Conservation (phyloP, 2,113 vertebrate species). For the Arenaria interpres region DNA sequence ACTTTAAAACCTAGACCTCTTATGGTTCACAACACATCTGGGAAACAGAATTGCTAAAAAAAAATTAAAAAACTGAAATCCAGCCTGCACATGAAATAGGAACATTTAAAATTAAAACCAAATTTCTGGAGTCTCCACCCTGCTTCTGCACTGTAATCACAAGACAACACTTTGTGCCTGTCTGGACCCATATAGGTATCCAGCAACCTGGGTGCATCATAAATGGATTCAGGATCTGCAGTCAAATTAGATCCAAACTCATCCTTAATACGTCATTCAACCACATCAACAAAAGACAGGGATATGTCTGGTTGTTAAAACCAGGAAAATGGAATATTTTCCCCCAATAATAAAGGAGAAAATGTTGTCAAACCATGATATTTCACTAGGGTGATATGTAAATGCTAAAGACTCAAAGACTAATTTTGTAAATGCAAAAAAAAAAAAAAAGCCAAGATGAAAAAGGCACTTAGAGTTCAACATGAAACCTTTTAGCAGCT, state of each 20-base stretch:
- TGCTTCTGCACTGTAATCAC: not conserved
- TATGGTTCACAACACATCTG: not conserved
- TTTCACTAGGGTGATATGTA: not conserved
- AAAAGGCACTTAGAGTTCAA: not conserved
- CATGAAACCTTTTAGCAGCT: slow-evolving; percentile 1
- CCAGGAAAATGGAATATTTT: not conserved
- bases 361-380: not conserved
- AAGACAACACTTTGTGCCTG: not conserved
- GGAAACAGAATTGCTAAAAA: not conserved
- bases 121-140: not conserved
- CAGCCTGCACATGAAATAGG: not conserved
- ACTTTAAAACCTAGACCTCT: not conserved
- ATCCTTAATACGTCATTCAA: not conserved
- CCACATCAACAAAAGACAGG: not conserved
- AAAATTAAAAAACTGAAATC: not conserved
- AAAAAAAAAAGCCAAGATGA: not conserved
- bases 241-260: not conserved
- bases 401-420: not conserved
- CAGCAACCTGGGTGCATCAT: not conserved
- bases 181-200: not conserved
- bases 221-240: fast-evolving
- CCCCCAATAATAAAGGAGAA: not conserved
- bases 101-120: not conserved
- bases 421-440: not conserved
- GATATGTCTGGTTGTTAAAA: not conserved